Evolutionary conservation across 2,113 vertebrate species (phyloP), one percentile per base, ranked within the genome.

Genomic region (Capreolus pygargus): DNA sequence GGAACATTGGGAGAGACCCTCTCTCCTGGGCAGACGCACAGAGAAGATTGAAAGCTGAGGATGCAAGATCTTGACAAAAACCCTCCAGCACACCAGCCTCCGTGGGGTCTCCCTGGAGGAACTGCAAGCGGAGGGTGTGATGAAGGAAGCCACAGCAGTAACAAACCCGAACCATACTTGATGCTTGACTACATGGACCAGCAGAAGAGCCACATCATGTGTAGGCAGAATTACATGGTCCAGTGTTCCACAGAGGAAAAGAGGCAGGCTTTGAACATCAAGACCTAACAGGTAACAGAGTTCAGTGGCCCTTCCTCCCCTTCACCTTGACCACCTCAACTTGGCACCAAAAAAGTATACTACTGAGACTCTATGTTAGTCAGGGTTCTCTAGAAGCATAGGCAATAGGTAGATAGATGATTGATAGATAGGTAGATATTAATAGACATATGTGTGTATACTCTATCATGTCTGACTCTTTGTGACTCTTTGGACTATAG

Each of bases 21-120:
- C 2, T 10, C 10, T 43, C 1, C 13, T 21, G 28, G 17, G 45
- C 60, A 84, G 23, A 60, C 13, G 1, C 1, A 0, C 23, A 39
- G 17, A 30, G 23, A 67, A 90, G 43, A 33, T 16, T 17, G 15
- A 43, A 23, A 78, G 39, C 27, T 13, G 7, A 27, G 50, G 15
- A 23, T 45, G 7, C 50, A 39, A 27, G 30, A 45, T 79, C 16
- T 6, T 1, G 3, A 5, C 30, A 39, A 23, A 58, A 39, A 9
- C 12, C 19, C 4, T 23, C 19, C 45, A n/a, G 58, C 19, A 50
- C 12, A 28, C 50, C 52, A 43, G 52, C n/a, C 8, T 7, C 17
- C 28, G 7, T 3, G 19, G 39, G 19, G 52, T 9, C 15, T 82
- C 33, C 14, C 17, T 8, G 9, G 74, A 19, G 17, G 23, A 27